These are phyloP conservation scores for Nycticebus coucang DNA, from an alignment of 2,113 vertebrate species.

Conservation along the genomic window DNA sequence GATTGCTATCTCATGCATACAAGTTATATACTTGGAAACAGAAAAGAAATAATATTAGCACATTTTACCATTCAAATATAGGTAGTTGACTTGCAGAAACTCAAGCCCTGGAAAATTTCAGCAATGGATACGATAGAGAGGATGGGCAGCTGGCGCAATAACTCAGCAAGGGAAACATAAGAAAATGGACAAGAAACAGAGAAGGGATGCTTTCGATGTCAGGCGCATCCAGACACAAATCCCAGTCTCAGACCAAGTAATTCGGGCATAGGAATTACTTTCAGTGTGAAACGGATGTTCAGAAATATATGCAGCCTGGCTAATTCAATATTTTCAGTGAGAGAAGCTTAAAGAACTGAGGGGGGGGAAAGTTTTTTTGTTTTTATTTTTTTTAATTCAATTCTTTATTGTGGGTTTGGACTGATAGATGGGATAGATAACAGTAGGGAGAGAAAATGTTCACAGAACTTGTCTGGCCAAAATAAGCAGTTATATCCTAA, in stretches of 20 bases:
- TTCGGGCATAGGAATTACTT: not conserved
- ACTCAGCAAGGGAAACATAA: not conserved
- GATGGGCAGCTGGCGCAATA: not conserved
- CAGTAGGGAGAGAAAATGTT: not conserved
- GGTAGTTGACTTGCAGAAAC: not conserved
- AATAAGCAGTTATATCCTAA: not conserved
- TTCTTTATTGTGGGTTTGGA: constrained; percentile 21
- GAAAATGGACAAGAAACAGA: not conserved
- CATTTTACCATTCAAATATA: not conserved
- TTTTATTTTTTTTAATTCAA: not conserved
- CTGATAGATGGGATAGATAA: constrained; percentile 6
- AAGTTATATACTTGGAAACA: not conserved
- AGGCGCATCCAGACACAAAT: not conserved
- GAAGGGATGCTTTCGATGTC: not conserved
- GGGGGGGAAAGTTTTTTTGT: not conserved
- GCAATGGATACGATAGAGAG: not conserved
- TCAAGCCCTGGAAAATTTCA: no score
- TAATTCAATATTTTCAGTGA: not conserved
- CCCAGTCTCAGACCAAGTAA: not conserved
- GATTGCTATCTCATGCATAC: not conserved
- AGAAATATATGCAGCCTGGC: constrained; percentile 12
- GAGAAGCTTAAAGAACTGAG: not conserved
- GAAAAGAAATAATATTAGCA: not conserved
- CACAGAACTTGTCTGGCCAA: not conserved
- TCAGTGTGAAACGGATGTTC: constrained; percentile 5